These are phyloP conservation scores for Tetrao urogallus DNA, from an alignment of 2,113 vertebrate species.

Conservation along the genomic window DNA sequence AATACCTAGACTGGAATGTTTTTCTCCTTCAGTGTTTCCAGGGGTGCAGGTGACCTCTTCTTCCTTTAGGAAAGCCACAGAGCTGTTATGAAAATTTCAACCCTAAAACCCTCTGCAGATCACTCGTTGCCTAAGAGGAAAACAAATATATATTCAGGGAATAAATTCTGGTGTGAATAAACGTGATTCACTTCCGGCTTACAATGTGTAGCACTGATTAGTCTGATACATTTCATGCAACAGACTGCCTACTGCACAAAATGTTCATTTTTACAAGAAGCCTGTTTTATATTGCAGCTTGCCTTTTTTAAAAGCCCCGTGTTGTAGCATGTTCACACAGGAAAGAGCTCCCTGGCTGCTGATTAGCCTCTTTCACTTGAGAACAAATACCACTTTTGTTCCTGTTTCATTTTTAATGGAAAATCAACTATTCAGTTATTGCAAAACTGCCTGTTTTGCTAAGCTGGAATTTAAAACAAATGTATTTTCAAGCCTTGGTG, in stretches of 20 bases:
- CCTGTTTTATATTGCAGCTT: neutral
- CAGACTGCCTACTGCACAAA: neutral
- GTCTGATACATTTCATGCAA: constrained; percentile 6
- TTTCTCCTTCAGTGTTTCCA: neutral
- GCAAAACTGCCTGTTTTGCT: neutral
- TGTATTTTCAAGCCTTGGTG: neutral
- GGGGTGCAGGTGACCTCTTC: neutral
- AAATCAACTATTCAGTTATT: constrained; percentile 16
- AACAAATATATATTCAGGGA: neutral
- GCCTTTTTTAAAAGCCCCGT: neutral
- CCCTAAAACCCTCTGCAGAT: neutral
- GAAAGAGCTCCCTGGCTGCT: neutral
- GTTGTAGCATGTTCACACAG: constrained; percentile 6
- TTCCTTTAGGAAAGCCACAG: neutral
- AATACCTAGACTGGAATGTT: neutral
- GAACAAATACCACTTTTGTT: constrained; percentile 3
- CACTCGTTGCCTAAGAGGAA: neutral
- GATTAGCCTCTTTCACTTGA: neutral
- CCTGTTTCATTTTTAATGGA: constrained; percentile 48
- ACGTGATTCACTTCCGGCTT: constrained; percentile 19
- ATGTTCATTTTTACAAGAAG: neutral
- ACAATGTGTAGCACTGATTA: neutral
- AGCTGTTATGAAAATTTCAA: neutral
- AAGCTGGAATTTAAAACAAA: neutral
- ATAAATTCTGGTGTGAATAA: neutral